Base-by-base conservation (phyloP, 2,797 vertebrate species). In the Pampus argenteus region DNA sequence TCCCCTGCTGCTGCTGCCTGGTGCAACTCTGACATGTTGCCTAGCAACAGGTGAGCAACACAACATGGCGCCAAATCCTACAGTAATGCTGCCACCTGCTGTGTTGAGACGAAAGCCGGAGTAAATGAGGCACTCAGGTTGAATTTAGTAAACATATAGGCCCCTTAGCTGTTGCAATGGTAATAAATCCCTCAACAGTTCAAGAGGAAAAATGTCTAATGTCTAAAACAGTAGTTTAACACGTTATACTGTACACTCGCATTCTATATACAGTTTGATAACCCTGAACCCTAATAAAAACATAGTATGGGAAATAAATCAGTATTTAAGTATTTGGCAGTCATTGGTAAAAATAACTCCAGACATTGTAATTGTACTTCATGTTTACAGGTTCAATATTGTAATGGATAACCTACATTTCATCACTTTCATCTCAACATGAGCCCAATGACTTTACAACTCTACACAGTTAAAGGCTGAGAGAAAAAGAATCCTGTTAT, bases 1-100 rank as follows among this genome's bases (percentile, higher is more conserved):
- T 97, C 83, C 0, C 95, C 96, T 31, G 90, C 69, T 18, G 97
- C 96, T n/a, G 93, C 96, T 0, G 96, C 96, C 84, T 96, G 94
- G 1, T 99, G 97, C 73, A 98, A 90, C 78, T 95, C 96, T 1
- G 95, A 94, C 96, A 97, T 95, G 17, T 86, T 73, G 69, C 87
- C 57, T 17, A n/a, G 88, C 78, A 84, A 91, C 90, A 3, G 59
- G 0, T 0, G 7, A 28, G 5, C 50, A 49, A 69, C 59, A 68
- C 74, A 82, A 65, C 29, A 78, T 62, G 51, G 61, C 2, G 51
- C 38, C 49, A 0, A n/a, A n/a, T 11, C 17, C 15, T 10, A 0
- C 6, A 0, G 28, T 2, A 11, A 69, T 47, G 54, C 63, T 77
- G 82, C 88, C 84, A 47, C 64, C 85, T 82, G 56, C 71, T 79